Conservation (phyloP, 2,113 vertebrate genomes). For the Austrofundulus limnaeus region DNA sequence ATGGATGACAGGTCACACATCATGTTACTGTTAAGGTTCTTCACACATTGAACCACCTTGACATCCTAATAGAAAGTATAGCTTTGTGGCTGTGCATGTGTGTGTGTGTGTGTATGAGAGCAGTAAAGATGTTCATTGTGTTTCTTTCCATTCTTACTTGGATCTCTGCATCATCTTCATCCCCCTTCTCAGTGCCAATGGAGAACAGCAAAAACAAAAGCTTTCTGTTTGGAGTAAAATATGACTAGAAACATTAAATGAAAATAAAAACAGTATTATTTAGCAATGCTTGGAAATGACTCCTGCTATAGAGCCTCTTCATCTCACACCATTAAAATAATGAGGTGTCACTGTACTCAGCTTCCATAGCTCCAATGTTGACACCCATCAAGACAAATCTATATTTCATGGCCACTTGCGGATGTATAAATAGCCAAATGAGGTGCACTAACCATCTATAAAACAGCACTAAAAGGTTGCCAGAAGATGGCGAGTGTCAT, state of each 20-base stretch:
- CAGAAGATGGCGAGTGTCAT: conserved; percentile 76
- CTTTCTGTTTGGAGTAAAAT: conserved; percentile 43
- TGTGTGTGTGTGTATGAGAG: neutral
- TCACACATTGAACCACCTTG: conserved; percentile 49
- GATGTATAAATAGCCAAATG: conserved; percentile 86
- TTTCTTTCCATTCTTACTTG: conserved; percentile 21
- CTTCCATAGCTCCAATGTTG: conserved; percentile 63
- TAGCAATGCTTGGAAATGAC: conserved; percentile 56
- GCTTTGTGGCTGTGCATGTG: conserved; percentile 13
- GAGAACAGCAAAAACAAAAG: conserved; percentile 30
- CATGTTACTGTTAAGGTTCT: conserved; percentile 59
- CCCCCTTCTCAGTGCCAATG: conserved; percentile 15
- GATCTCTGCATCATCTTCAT: conserved; percentile 3
- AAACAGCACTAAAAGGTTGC: conserved; percentile 82
- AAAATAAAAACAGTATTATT: conserved; percentile 64
- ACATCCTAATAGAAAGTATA: conserved; percentile 48
- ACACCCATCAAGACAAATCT: conserved; percentile 83
- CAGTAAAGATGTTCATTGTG: conserved; percentile 10
- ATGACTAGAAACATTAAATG: conserved; percentile 54
- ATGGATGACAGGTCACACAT: conserved; percentile 70
- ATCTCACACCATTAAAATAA: conserved; percentile 80
- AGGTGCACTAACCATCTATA: conserved; percentile 82
- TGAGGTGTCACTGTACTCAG: conserved; percentile 71
- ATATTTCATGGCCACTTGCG: conserved; percentile 85
- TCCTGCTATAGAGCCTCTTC: conserved; percentile 48